A percentile compares a stretch with the other conserved stretches of the same genome.
These are phyloP conservation scores for Drosophila trichaetosa DNA, from an alignment of 2,888 invertebrate genomes.

Conservation along the genomic window DNA sequence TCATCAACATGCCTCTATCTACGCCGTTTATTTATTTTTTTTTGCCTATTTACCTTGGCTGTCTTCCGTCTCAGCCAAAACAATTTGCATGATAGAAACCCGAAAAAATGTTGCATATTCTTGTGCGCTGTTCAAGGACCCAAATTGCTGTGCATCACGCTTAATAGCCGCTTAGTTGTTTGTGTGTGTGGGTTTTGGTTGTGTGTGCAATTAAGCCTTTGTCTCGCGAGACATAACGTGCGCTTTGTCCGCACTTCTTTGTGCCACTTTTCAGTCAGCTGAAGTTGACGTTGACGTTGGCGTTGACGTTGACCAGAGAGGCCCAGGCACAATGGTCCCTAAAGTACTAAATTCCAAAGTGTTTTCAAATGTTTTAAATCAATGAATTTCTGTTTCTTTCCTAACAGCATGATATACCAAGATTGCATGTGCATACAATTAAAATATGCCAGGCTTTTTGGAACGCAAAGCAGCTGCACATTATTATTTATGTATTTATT, in stretches of 20 bases:
- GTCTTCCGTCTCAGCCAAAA: slow-evolving; percentile 47
- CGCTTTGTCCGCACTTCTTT: slow-evolving; percentile 43
- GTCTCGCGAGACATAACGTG: slow-evolving; percentile 48
- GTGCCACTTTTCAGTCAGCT: slow-evolving; percentile 33
- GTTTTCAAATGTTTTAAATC: background rate
- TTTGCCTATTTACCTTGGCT: slow-evolving; percentile 49
- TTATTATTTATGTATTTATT: background rate
- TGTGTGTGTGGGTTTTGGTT: slow-evolving; percentile 27
- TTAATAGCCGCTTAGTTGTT: slow-evolving; percentile 68
- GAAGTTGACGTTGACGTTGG: slow-evolving; percentile 26
- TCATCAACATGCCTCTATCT: slow-evolving; percentile 20
- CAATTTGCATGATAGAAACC: slow-evolving; percentile 26
- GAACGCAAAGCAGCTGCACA: background rate
- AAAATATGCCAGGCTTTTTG: background rate
- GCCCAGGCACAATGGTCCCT: slow-evolving; percentile 10
- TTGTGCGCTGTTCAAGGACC: slow-evolving; percentile 64
- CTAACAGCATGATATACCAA: background rate
- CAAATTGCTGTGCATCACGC: slow-evolving; percentile 63
- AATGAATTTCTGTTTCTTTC: background rate
- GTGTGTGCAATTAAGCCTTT: slow-evolving; percentile 67
- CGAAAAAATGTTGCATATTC: slow-evolving; percentile 58
- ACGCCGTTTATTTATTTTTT: background rate
- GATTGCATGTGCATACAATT: background rate
- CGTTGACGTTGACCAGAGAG: slow-evolving; percentile 45
- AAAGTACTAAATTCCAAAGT: background rate